A percentile compares a stretch with the other conserved stretches of the same genome.
phyloP scores from a whole-genome alignment of 2,113 vertebrate species.

The Nyctereutes procyonoides region DNA sequence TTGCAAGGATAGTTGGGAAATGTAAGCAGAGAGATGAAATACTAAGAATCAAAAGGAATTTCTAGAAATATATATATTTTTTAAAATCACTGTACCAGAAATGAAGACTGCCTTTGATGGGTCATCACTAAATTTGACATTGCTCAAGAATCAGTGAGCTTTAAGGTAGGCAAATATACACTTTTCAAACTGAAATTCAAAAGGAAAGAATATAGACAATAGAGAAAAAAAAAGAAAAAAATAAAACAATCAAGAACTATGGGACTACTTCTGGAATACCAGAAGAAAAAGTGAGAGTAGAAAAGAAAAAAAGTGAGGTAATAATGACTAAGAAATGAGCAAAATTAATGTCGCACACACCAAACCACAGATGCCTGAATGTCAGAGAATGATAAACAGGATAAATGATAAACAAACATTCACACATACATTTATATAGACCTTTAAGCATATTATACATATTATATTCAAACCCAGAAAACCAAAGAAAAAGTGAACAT shows the following conservation, averaged over 20 bases:
- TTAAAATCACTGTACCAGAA: background rate
- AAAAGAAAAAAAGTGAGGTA: background rate
- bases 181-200: background rate
- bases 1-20: background rate
- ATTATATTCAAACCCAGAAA: background rate
- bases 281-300: background rate
- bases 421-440: background rate
- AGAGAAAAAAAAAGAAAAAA: background rate
- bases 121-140: background rate
- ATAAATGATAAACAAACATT: background rate
- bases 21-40: background rate
- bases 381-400: background rate
- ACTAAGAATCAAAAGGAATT: background rate
- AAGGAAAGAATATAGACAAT: background rate
- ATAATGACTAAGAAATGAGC: background rate
- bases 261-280: background rate
- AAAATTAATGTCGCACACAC: background rate
- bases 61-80: background rate
- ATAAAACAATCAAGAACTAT: background rate
- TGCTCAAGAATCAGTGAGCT: background rate
- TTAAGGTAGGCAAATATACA: background rate
- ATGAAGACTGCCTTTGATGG: background rate
- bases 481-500: background rate
- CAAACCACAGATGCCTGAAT: background rate
- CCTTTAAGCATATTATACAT: background rate